phyloP scores from a whole-genome alignment of 2,113 vertebrate species.

The Perca flavescens region DNA sequence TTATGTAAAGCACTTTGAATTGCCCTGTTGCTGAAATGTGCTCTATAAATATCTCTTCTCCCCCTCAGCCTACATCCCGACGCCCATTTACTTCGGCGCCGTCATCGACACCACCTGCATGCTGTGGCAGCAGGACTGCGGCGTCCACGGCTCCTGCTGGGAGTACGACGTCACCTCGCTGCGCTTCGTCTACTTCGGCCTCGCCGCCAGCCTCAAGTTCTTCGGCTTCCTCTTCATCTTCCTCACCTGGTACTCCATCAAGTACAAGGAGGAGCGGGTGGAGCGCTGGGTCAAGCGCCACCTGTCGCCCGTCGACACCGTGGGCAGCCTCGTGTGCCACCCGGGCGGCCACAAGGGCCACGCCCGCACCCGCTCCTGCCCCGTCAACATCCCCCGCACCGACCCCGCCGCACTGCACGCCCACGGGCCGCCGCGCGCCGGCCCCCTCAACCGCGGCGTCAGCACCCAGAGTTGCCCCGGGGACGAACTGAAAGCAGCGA shows the following conservation, averaged over 20 bases:
- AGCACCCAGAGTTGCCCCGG: conserved; percentile 91
- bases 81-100: conserved; percentile 98
- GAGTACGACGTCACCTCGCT: conserved; percentile 98
- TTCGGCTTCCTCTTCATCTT: conserved; percentile 98
- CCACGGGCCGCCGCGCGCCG: conserved; percentile 34
- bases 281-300: conserved; percentile 88
- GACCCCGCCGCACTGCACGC: conserved; percentile 62
- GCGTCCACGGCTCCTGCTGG: conserved; percentile 96
- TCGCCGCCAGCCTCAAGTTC: conserved; percentile 97
- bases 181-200: conserved; percentile 98
- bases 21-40: no score
- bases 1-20: no score
- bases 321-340: conserved; percentile 90
- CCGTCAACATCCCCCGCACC: conserved; percentile 88
- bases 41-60: background rate
- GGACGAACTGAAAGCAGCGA: conserved; percentile 90
- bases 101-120: conserved; percentile 99
- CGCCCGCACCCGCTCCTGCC: conserved; percentile 93
- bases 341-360: conserved; percentile 85
- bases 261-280: conserved; percentile 91
- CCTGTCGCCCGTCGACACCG: conserved; percentile 88
- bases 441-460: conserved; percentile 78
- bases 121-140: conserved; percentile 99
- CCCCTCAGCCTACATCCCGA: conserved; percentile 95
- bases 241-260: conserved; percentile 98